Evolutionary conservation across 53 echinoderm and acorn worm species (phyloP), one percentile per base, ranked within the genome.

Genomic region (Zoroaster sp.): DNA sequence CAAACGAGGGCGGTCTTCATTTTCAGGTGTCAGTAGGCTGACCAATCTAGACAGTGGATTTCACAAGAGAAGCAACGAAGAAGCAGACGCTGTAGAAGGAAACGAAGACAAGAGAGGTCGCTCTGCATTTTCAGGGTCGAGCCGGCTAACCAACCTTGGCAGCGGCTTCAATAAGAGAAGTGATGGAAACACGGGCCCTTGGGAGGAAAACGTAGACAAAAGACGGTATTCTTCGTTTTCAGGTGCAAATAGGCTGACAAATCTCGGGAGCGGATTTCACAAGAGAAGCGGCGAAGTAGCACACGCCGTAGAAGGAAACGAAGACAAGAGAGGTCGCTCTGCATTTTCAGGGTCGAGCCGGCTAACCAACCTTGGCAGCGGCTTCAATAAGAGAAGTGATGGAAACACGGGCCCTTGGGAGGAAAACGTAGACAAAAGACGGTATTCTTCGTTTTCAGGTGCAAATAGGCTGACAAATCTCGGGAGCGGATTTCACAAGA

Each of bases 321-420:
- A 80, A 15, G 66, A 80, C 40, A 80, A 80, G 51, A 80, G 80
- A 66, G 80, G 80, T 38, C 80, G 66, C 66, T 25, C 40, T 15
- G 13, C 31, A 0, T 66, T 80, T 40, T 18, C 66, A 0, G 80
- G 66, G 0, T 40, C 83, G 13, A 83, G 78, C 8, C 55, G 54
- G 5, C 54, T 78, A 37, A 53, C 54, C 59, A 78, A 78, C 54
- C 0, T 78, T 2, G 54, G 32, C 36, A 78, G 78, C 34, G n/a
- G n/a, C n/a, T n/a, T n/a, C n/a, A n/a, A n/a, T n/a, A n/a, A n/a
- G n/a, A n/a, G n/a, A n/a, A n/a, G n/a, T n/a, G n/a, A n/a, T n/a
- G n/a, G n/a, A n/a, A n/a, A n/a, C n/a, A n/a, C n/a, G n/a, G n/a
- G n/a, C n/a, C n/a, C n/a, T n/a, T n/a, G n/a, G n/a, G n/a, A n/a